These are phyloP conservation scores for Casuarius casuarius DNA, from an alignment of 2,113 vertebrate genomes.

Conservation along the genomic window DNA sequence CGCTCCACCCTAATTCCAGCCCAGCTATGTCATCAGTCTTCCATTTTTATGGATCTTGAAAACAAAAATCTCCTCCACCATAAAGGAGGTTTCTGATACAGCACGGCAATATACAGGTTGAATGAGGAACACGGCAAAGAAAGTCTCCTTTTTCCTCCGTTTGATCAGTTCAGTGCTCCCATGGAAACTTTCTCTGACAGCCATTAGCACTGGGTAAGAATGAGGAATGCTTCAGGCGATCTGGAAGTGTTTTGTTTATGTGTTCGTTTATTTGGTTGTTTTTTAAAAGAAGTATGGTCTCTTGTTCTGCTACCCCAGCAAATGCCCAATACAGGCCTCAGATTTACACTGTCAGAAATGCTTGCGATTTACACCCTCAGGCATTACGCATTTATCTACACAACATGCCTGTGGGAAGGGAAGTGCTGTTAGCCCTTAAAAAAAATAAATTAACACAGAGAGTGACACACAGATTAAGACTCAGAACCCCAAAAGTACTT, in stretches of 20 bases:
- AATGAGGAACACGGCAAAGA: not conserved
- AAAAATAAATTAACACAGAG: not conserved
- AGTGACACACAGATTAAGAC: not conserved
- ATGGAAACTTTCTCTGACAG: not conserved
- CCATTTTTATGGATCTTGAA: not conserved
- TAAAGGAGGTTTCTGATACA: not conserved
- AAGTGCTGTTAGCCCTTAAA: conserved; percentile 12
- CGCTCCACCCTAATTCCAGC: not conserved
- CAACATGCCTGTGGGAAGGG: conserved; percentile 3
- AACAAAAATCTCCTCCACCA: not conserved
- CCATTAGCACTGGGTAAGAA: not conserved
- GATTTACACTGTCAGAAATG: not conserved
- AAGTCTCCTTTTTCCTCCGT: not conserved
- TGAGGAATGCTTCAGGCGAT: not conserved
- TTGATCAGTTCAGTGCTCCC: not conserved
- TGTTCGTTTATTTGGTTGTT: not conserved
- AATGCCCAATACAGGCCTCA: not conserved
- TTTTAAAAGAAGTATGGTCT: not conserved
- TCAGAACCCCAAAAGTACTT: not conserved
- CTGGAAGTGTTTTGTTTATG: not conserved
- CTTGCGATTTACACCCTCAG: not conserved
- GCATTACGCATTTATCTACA: conserved; percentile 30
- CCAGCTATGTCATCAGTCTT: not conserved
- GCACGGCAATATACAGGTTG: not conserved
- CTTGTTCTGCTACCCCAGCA: not conserved